Percentiles rank a stretch among this genome's conserved stretches.
Evolutionary conservation across 2,888 invertebrate genomes (phyloP).

Genomic region (Argyresthia albistria): DNA sequence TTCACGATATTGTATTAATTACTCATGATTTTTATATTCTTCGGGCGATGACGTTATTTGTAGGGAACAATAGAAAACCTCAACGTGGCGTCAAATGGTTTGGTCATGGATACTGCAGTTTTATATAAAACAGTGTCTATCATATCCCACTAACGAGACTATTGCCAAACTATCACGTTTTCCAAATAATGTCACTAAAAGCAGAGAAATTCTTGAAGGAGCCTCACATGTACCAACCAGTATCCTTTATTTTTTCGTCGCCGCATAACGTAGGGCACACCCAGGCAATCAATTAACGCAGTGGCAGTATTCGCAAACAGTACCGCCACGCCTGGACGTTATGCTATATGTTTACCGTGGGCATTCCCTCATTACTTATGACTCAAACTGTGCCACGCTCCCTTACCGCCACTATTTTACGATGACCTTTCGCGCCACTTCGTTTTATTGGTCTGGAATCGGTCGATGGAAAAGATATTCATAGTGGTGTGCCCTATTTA

Average conservation of each 20-base stretch:
- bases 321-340: conserved; percentile 22
- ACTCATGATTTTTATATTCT: too few relatives aligned
- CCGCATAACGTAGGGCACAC: conserved; percentile 29
- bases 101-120: too few relatives aligned
- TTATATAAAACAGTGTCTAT: too few relatives aligned
- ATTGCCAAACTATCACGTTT: too few relatives aligned
- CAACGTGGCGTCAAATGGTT: too few relatives aligned
- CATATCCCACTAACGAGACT: too few relatives aligned
- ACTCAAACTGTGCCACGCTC: conserved; percentile 2
- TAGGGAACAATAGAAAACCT: too few relatives aligned
- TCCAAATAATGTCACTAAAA: too few relatives aligned
- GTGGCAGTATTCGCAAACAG: conserved; percentile 19
- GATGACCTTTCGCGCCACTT: conserved; percentile 9
- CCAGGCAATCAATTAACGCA: conserved; percentile 57
- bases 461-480: neutral
- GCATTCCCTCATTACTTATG: conserved; percentile 52
- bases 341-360: conserved; percentile 58
- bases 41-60: too few relatives aligned
- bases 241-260: neutral
- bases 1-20: too few relatives aligned
- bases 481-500: neutral
- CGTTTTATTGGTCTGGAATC: conserved; percentile 1
- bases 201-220: too few relatives aligned
- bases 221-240: too few relatives aligned
- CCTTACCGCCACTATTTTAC: conserved; percentile 16